Conservation (phyloP, 2,113 vertebrate genomes). For the Uropsilus gracilis region DNA sequence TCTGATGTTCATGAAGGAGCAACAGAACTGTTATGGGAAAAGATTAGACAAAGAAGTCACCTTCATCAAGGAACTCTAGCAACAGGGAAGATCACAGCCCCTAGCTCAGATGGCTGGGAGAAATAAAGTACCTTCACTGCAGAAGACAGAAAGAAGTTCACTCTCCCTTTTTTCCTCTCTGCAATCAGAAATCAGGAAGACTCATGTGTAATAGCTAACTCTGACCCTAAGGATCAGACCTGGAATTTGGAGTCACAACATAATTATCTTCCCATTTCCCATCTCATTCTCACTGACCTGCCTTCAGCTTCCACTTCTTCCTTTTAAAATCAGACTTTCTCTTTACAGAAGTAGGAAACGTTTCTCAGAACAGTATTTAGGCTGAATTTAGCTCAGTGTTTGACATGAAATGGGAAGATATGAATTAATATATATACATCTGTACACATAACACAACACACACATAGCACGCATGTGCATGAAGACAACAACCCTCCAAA, state of each 20-base stretch:
- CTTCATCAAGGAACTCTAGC: background rate
- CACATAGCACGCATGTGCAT: background rate
- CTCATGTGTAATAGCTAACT: background rate
- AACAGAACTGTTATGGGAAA: conserved; percentile 33
- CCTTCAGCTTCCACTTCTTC: conserved; percentile 7
- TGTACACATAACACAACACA: background rate
- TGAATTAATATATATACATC: conserved; percentile 46
- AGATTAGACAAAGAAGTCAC: conserved; percentile 10
- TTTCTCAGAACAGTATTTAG: conserved; percentile 48
- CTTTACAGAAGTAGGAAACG: conserved; percentile 43
- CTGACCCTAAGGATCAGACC: conserved; percentile 35
- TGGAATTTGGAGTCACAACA: conserved; percentile 48
- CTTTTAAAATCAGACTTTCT: conserved; percentile 32
- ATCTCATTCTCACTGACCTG: conserved; percentile 17
- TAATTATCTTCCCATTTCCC: conserved; percentile 31
- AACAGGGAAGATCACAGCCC: background rate
- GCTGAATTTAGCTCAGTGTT: conserved; percentile 55
- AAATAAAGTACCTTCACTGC: background rate
- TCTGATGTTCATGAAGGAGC: conserved; percentile 48
- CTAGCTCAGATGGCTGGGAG: background rate
- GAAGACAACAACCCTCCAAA: conserved; percentile 20
- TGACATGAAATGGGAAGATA: conserved; percentile 60
- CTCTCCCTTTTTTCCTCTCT: background rate
- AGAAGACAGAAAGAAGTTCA: background rate
- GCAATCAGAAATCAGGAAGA: background rate